Conservation (phyloP, 1,140 invertebrate genomes). For the Pseudomyrmex gracilis region DNA sequence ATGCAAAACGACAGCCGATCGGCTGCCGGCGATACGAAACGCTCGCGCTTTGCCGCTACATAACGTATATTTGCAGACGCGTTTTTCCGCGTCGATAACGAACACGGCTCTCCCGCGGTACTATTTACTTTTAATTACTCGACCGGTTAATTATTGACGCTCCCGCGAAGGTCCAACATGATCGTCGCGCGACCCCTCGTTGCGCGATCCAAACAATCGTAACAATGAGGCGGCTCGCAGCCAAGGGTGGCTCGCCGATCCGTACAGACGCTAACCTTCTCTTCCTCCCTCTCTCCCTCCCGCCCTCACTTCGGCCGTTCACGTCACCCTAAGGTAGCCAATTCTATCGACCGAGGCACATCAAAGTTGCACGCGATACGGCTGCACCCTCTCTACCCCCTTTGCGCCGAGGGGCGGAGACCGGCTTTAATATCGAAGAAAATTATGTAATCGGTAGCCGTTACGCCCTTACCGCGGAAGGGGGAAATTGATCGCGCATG, state of each 20-base stretch:
- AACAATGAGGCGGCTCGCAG: conserved; percentile 75
- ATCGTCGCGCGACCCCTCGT: conserved; percentile 65
- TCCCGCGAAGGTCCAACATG: conserved; percentile 60
- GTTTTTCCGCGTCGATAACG: conserved; percentile 58
- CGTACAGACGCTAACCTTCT: conserved; percentile 50
- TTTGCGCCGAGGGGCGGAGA: conserved; percentile 60
- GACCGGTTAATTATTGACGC: conserved; percentile 82
- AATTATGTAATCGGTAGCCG: conserved; percentile 82
- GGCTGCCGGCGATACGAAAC: conserved; percentile 5
- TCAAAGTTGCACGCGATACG: conserved; percentile 83
- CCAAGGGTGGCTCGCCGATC: conserved; percentile 61
- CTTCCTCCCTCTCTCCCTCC: background rate
- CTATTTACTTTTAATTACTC: conserved; percentile 84
- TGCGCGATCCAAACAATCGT: conserved; percentile 78
- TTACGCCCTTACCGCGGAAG: conserved; percentile 67
- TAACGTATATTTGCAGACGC: conserved; percentile 39
- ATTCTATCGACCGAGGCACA: conserved; percentile 84
- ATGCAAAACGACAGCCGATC: background rate
- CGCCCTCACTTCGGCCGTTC: background rate
- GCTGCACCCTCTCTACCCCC: conserved; percentile 63
- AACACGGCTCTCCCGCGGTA: conserved; percentile 15
- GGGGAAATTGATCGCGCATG: conserved; percentile 81
- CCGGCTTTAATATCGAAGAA: conserved; percentile 80
- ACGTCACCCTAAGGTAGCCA: conserved; percentile 74
- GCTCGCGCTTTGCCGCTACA: conserved; percentile 17